A percentile compares a stretch with the other conserved stretches of the same genome.
Evolutionary conservation across 2,113 vertebrate genomes (phyloP).

Genomic region (Pipra filicauda): DNA sequence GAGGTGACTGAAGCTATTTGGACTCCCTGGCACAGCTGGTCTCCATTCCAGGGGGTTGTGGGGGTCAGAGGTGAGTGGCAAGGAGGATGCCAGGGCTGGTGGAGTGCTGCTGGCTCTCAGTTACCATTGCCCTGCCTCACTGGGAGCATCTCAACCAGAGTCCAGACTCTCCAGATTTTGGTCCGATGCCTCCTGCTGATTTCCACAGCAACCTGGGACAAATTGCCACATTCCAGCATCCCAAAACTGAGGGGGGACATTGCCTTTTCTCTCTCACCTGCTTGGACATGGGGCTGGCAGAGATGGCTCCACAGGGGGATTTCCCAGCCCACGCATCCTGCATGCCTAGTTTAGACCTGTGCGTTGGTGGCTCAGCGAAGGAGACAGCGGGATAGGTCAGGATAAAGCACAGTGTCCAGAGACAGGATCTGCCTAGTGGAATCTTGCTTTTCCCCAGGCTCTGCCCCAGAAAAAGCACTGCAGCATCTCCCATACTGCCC

Average conservation of each 20-base stretch:
- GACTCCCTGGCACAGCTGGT: neutral
- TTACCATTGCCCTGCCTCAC: rapidly evolving
- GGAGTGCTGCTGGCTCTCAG: neutral
- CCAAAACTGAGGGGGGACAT: neutral
- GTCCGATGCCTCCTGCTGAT: neutral
- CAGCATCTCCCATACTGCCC: neutral
- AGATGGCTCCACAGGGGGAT: neutral
- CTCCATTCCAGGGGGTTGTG: neutral
- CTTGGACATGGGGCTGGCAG: neutral
- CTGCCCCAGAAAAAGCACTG: neutral
- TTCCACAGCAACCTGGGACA: neutral
- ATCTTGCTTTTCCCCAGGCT: neutral
- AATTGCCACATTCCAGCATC: neutral
- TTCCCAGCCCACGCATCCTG: neutral
- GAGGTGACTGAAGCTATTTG: rapidly evolving
- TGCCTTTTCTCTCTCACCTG: neutral
- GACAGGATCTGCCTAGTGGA: neutral
- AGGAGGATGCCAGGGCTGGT: neutral
- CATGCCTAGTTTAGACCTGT: neutral
- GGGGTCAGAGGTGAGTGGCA: neutral
- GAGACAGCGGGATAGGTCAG: neutral
- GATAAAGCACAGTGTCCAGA: neutral
- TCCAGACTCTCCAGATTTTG: neutral
- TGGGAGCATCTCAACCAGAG: neutral
- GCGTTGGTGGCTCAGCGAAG: rapidly evolving